Evolutionary conservation across 2,797 vertebrate species (phyloP).

Genomic region (Chelmon rostratus): DNA sequence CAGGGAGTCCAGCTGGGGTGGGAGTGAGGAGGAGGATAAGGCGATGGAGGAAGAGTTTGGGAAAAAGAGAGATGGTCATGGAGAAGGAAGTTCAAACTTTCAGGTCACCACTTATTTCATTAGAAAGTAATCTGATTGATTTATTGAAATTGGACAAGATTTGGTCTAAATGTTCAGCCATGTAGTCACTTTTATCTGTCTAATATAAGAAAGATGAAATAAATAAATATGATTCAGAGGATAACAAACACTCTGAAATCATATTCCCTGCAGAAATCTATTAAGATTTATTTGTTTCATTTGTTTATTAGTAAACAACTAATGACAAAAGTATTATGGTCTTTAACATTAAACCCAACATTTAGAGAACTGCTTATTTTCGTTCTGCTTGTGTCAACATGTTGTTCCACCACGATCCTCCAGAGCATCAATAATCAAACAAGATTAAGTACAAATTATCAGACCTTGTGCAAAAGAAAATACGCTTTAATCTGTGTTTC

Average conservation of each 20-base stretch:
- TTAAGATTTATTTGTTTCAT: background rate
- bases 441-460: background rate
- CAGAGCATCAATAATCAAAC: background rate
- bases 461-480: too few relatives aligned
- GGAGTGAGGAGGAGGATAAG: conserved; percentile 5
- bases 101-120: background rate
- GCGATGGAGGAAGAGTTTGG: background rate
- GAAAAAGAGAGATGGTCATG: rapidly evolving
- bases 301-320: background rate
- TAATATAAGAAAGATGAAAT: background rate
- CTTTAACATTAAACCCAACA: background rate
- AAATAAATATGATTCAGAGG: background rate
- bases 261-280: background rate
- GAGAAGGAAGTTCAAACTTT: conserved; percentile 16
- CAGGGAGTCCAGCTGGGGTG: conserved; percentile 56
- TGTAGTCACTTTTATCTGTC: background rate
- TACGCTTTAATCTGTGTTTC: too few relatives aligned
- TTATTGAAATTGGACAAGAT: background rate
- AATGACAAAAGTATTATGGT: background rate
- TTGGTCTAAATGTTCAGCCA: background rate
- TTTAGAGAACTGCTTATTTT: background rate
- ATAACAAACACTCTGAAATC: too few relatives aligned
- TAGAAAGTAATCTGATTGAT: background rate
- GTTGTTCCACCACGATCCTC: background rate
- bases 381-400: background rate